These are phyloP conservation scores for Choristoneura fumiferana DNA, from an alignment of 1,140 invertebrate species.

Conservation along the genomic window DNA sequence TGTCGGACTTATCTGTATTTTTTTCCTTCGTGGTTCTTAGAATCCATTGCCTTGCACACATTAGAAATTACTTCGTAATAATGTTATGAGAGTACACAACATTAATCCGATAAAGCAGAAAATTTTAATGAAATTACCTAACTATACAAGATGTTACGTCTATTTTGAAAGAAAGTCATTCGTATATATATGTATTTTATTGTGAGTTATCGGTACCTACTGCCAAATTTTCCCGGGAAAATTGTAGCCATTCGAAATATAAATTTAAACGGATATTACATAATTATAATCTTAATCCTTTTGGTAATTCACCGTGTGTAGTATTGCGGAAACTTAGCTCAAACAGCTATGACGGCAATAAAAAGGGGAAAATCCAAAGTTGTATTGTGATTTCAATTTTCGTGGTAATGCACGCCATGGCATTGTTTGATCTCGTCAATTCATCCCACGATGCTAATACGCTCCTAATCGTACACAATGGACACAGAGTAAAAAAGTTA, in stretches of 20 bases:
- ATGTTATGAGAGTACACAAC: background rate
- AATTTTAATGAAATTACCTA: too few relatives aligned
- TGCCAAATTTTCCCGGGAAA: too few relatives aligned
- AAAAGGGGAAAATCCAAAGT: conserved; percentile 54
- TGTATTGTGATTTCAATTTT: conserved; percentile 49
- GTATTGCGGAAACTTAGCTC: background rate
- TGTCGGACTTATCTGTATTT: background rate
- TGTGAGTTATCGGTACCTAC: too few relatives aligned
- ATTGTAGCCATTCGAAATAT: too few relatives aligned
- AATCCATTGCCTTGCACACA: background rate
- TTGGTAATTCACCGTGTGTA: background rate
- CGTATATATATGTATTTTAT: too few relatives aligned
- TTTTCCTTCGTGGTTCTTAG: background rate
- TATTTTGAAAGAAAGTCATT: too few relatives aligned
- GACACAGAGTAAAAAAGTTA: conserved; percentile 46
- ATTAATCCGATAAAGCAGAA: too few relatives aligned
- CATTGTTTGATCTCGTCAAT: conserved; percentile 63
- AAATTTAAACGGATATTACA: background rate
- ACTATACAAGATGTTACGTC: too few relatives aligned
- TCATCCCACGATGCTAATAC: conserved; percentile 43
- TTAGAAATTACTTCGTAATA: background rate
- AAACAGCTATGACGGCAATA: conserved; percentile 8
- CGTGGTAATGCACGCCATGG: conserved; percentile 52
- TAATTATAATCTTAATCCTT: background rate
- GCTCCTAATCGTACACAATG: conserved; percentile 41